Conservation (phyloP, 2,888 invertebrate species). For the Halictus quadricinctus region DNA sequence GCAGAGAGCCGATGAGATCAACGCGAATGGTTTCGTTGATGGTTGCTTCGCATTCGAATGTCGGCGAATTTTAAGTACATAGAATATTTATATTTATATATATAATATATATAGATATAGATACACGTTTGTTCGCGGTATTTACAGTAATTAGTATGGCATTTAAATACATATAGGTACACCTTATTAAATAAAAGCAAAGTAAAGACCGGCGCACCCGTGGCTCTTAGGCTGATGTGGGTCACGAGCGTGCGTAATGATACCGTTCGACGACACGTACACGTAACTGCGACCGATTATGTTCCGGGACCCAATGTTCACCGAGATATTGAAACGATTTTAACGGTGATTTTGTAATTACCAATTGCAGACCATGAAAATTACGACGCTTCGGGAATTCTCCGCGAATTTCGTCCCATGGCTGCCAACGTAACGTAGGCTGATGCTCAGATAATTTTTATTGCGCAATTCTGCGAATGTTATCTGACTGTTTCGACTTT, state of each 20-base stretch:
- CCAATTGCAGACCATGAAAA: slow-evolving; percentile 21
- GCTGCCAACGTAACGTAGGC: background rate
- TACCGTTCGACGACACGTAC: slow-evolving; percentile 45
- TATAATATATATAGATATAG: slow-evolving; percentile 61
- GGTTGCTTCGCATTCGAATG: slow-evolving; percentile 31
- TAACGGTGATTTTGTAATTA: slow-evolving; percentile 35
- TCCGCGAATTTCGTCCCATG: background rate
- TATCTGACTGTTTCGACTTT: background rate
- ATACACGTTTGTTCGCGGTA: slow-evolving; percentile 71
- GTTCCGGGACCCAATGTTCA: slow-evolving; percentile 28
- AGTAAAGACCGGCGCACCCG: slow-evolving; percentile 54
- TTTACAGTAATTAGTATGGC: slow-evolving; percentile 77
- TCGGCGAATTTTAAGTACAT: slow-evolving; percentile 54
- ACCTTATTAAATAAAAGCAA: slow-evolving; percentile 71
- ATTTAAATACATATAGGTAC: slow-evolving; percentile 78
- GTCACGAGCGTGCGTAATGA: slow-evolving; percentile 51
- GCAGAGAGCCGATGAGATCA: slow-evolving; percentile 61
- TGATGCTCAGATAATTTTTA: background rate
- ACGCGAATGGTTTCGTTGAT: slow-evolving; percentile 59
- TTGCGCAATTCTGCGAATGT: background rate
- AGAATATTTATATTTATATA: slow-evolving; percentile 61
- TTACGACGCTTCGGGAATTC: slow-evolving; percentile 10
- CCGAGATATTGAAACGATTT: slow-evolving; percentile 37
- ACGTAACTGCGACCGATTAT: slow-evolving; percentile 35
- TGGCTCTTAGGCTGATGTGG: slow-evolving; percentile 55